Base-by-base conservation (phyloP, 2,888 invertebrate genomes). In the Lycophotia porphyrea region DNA sequence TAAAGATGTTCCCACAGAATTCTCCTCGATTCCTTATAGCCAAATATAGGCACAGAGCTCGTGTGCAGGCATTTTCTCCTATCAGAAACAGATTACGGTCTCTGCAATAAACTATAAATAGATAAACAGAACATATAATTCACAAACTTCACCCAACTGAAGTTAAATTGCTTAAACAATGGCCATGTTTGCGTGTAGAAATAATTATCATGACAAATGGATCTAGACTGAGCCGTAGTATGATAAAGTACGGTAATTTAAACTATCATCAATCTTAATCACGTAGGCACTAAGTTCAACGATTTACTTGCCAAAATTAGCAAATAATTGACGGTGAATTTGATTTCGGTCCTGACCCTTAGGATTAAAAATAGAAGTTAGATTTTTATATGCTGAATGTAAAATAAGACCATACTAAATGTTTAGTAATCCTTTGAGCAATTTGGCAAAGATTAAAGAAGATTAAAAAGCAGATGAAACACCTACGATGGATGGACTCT, bases 201-300 rank as follows among this genome's bases (percentile, higher is more conserved):
- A 82, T 81, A 81, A 84, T 83, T 81, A 79, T 81, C 81, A 74
- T 84, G 81, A 83, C 71, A 83, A 80, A 84, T 79, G 81, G 81
- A 84, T 83, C 86, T 79, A 81, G 71, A 74, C 78, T 65, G 52
- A 76, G 36, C 64, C 39, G 67, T 70, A 66, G 73, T 74, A 70
- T 75, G 71, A 74, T 78, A 84, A 73, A 84, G 80, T 71, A 75
- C 65, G 39, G 67, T 71, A 75, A 77, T 77, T 81, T 78, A 27
- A 74, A 75, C 74, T 77, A 79, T 47, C 83, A 85, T 85, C 65
- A 81, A 84, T 84, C 86, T 65, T 73, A 79, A 79, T 85, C 68
- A 77, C 76, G 21, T 82, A 70, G 42, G 64, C 70, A 55, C 31
- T 36, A 68, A 78, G 27, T 66, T 77, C 52, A 36, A 66, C 60